A percentile compares a stretch with the other conserved stretches of the same genome.
phyloP scores from a whole-genome alignment of 2,113 vertebrate genomes.

The Gracilinanus agilis region DNA sequence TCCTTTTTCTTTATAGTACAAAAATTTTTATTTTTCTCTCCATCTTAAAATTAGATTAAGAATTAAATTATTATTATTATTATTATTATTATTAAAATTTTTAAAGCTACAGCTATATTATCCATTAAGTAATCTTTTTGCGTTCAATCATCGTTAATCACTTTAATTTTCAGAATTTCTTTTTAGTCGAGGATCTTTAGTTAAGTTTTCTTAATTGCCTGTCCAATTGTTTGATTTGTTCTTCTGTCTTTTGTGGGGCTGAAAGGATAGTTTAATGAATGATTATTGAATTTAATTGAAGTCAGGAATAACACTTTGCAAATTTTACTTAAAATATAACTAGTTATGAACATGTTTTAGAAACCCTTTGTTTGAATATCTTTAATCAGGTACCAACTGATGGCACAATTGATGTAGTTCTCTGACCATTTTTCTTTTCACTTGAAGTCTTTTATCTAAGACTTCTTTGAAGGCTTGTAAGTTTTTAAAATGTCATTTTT shows the following conservation, averaged over 20 bases:
- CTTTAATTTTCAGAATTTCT: background rate
- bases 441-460: too few relatives aligned
- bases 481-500: background rate
- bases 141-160: background rate
- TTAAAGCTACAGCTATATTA: background rate
- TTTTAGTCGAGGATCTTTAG: background rate
- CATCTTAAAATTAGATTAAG: background rate
- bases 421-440: too few relatives aligned
- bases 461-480: background rate
- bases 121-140: background rate
- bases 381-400: too few relatives aligned
- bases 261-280: background rate
- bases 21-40: background rate
- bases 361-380: too few relatives aligned
- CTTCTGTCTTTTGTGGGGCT: background rate
- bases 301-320: background rate
- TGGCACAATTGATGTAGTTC: too few relatives aligned
- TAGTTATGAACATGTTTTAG: too few relatives aligned
- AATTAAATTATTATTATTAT: background rate
- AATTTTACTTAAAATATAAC: too few relatives aligned
- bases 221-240: background rate
- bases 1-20: background rate
- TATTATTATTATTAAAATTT: background rate
- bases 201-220: background rate
- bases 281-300: background rate